These are phyloP conservation scores for Drosophila bunnanda DNA, from an alignment of 2,888 invertebrate species.

Conservation along the genomic window DNA sequence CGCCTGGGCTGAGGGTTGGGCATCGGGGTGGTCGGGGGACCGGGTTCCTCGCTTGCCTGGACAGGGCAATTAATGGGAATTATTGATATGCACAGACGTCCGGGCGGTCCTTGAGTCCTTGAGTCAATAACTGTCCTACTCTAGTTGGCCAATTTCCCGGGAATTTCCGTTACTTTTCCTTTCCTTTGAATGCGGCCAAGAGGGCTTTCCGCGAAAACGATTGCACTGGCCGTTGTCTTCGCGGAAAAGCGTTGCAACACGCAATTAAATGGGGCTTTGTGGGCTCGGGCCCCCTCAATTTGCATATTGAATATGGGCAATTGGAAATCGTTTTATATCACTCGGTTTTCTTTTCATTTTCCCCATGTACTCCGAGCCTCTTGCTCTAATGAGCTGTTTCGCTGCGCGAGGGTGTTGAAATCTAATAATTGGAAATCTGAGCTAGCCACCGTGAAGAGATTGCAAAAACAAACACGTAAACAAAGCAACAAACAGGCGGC, in stretches of 20 bases:
- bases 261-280: conserved; percentile 57
- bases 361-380: conserved; percentile 13
- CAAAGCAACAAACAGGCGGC: background rate
- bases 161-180: conserved; percentile 41
- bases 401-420: conserved; percentile 39
- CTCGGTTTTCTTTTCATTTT: background rate
- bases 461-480: conserved; percentile 28
- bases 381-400: conserved; percentile 53
- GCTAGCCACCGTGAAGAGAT: conserved; percentile 48
- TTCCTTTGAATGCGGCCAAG: conserved; percentile 45
- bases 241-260: conserved; percentile 39
- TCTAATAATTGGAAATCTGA: conserved; percentile 55
- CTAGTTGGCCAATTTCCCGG: conserved; percentile 32
- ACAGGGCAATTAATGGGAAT: conserved; percentile 45
- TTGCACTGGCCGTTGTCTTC: conserved; percentile 44
- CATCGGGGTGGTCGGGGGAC: background rate
- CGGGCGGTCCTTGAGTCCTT: conserved; percentile 24
- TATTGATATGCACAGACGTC: conserved; percentile 29
- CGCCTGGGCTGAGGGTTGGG: conserved; percentile 6
- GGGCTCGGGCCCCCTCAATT: conserved; percentile 31
- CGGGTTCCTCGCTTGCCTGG: conserved; percentile 14
- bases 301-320: conserved; percentile 37
- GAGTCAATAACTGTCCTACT: conserved; percentile 42
- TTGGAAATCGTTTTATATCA: conserved; percentile 16
- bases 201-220: conserved; percentile 60